Conservation (phyloP, 2,113 vertebrate species). For the Halcyon senegalensis region DNA sequence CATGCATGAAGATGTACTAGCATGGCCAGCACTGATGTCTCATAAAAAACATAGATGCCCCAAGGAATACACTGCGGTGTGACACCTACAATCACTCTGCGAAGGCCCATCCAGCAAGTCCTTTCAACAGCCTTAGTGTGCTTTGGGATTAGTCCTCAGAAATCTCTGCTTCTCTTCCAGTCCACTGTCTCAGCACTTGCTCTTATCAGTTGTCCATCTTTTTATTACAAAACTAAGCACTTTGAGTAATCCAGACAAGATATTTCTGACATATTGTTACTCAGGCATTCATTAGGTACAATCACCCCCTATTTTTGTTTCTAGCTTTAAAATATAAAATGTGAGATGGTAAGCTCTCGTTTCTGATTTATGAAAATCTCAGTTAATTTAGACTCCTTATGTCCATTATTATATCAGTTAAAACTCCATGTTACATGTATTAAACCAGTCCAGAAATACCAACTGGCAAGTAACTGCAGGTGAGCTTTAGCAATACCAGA, state of each 20-base stretch:
- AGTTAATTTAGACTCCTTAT: not conserved
- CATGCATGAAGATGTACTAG: not conserved
- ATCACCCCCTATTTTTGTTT: not conserved
- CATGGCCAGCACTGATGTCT: not conserved
- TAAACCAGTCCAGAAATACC: not conserved
- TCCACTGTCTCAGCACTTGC: not conserved
- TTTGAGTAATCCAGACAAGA: not conserved
- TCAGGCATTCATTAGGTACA: not conserved
- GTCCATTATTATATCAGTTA: not conserved
- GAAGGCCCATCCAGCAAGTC: not conserved
- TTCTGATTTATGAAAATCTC: not conserved
- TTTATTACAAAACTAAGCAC: not conserved
- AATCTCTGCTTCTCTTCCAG: not conserved
- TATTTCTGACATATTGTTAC: not conserved
- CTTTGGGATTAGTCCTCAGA: not conserved
- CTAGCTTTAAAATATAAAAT: not conserved
- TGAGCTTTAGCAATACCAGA: not conserved
- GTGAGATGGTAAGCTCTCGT: not conserved
- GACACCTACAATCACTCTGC: not conserved
- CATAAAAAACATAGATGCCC: accelerated
- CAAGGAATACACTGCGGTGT: not conserved
- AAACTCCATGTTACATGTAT: not conserved
- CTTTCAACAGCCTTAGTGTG: not conserved
- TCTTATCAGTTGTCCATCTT: not conserved
- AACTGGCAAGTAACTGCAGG: not conserved